Conservation (phyloP, 1,140 invertebrate species). For the Armadillidium nasatum region DNA sequence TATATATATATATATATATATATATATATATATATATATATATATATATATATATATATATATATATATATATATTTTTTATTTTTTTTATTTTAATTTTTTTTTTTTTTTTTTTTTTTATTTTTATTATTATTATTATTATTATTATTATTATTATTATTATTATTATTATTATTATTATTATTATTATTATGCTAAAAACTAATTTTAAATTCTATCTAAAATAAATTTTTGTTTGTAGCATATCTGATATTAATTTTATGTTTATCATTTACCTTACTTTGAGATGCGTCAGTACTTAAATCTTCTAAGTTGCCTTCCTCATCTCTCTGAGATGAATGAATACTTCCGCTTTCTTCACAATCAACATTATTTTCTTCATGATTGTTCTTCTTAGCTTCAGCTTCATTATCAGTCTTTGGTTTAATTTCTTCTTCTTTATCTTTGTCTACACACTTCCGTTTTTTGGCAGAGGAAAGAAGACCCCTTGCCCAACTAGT, state of each 20-base stretch:
- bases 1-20: too few species aligned
- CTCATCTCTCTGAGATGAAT: slow-evolving; percentile 25
- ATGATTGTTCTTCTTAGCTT: slow-evolving; percentile 1
- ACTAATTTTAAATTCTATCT: slow-evolving; percentile 18
- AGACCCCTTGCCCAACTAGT: not conserved
- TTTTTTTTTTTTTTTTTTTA: too few species aligned
- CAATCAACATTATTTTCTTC: slow-evolving; percentile 26
- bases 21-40: too few species aligned
- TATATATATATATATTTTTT: too few species aligned
- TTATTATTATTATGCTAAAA: too few species aligned
- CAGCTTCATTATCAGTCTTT: not conserved
- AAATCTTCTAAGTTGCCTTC: slow-evolving; percentile 6
- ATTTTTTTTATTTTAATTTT: too few species aligned
- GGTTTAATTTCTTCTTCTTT: slow-evolving; percentile 18
- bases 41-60: too few species aligned
- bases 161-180: too few species aligned
- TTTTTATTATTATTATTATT: too few species aligned
- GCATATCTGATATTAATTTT: not conserved
- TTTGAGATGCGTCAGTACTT: not conserved
- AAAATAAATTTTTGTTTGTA: not conserved
- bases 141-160: too few species aligned
- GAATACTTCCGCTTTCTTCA: slow-evolving; percentile 31
- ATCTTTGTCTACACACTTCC: slow-evolving; percentile 12
- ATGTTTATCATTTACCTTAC: not conserved
- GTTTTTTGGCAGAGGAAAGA: slow-evolving; percentile 22